Evolutionary conservation across 37 sponge, comb jelly and placozoan genomes (phyloP), one percentile per base, ranked within the genome.

Genomic region (Ianthella basta): DNA sequence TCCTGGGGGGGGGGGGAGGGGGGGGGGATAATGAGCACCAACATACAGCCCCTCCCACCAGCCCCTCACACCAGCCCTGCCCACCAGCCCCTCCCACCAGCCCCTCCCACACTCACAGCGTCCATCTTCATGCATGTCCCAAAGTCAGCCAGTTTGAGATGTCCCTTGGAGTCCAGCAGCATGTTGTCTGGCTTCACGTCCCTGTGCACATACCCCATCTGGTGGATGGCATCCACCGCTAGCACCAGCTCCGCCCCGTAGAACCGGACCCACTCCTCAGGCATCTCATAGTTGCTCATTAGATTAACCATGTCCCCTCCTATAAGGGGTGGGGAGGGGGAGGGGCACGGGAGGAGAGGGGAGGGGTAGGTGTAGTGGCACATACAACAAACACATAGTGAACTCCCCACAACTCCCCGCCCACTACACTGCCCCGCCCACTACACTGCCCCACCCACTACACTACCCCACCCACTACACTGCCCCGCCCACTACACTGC

Each of bases 171-270:
- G 79, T 99, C 99, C 70, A 99, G 53, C 15, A 99, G 82, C 97
- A 99, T 97, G 86, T 99, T 99, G 84, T 99, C 99, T 27, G 99
- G 99, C 80, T 99, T 99, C 56, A 99, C 95, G 64, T 99, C 99
- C 21, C 99, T 84, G 74, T 97, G 99, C n/a, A 99, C 81, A 36
- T 94, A 99, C 20, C 99, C 99, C 83, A 99, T 78, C 20, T 59
- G 54, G 85, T 99, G 99, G 34, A 99, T 93, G 67, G 88, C 87
- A 24, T 99, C 96, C 54, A 99, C 77, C 1, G 99, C 97, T 41
- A 96, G 82, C 13, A 93, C 87, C 41, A 99, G 85, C 87, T 99
- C 99, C 15, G 99, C 97, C 0, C 81, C 86, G 78, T 99, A 99
- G 87, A 99, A 99, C 92, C 80, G 86, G 1, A 90, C 95, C 97